Percentiles rank a stretch among this genome's conserved stretches.
Conservation (phyloP, 2,797 vertebrate genomes). For the Psittacula derbiana region DNA sequence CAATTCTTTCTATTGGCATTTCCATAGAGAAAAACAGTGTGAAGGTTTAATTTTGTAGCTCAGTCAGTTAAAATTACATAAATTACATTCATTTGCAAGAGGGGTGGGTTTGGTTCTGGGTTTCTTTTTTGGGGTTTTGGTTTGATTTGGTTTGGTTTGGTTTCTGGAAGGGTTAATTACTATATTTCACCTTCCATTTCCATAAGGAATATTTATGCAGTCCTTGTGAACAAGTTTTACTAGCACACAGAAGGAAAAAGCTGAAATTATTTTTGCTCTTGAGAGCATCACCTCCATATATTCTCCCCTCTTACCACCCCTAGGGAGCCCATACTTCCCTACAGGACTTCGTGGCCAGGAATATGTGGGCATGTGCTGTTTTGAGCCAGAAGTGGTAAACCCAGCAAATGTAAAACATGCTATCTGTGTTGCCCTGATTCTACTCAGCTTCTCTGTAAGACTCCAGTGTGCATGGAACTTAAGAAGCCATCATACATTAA, state of each 20-base stretch:
- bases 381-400: not conserved
- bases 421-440: not conserved
- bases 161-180: not conserved
- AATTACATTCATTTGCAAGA: not conserved
- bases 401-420: not conserved
- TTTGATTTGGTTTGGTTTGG: not conserved
- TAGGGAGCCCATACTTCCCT: not conserved
- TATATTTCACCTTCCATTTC: slow-evolving; percentile 22
- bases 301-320: not conserved
- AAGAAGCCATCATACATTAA: not conserved
- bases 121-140: not conserved
- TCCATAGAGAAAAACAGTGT: not conserved
- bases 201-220: slow-evolving; percentile 36
- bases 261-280: not conserved
- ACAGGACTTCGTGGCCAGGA: not conserved
- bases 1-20: not conserved
- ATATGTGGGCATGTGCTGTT: not conserved
- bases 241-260: not conserved
- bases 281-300: not conserved
- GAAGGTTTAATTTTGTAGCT: not conserved
- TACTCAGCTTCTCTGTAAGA: not conserved
- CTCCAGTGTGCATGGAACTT: not conserved
- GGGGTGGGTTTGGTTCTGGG: not conserved
- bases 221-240: slow-evolving; percentile 7
- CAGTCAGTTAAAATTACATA: not conserved